Evolutionary conservation across 2,113 vertebrate species (phyloP).

Genomic region (Apodemus speciosus): DNA sequence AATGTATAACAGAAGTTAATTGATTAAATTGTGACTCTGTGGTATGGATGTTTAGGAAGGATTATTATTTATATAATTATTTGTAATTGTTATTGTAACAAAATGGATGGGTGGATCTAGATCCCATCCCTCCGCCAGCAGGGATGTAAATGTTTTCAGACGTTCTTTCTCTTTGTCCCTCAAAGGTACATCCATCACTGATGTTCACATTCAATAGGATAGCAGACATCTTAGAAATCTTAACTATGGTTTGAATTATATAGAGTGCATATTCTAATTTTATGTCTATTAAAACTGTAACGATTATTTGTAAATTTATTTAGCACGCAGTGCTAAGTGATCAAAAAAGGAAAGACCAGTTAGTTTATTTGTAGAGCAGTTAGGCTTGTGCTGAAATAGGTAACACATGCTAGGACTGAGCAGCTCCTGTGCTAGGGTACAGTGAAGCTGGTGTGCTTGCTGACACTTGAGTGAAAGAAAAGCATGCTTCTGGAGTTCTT

Average conservation of each 20-base stretch:
- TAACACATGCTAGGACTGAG: neutral
- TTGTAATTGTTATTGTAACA: slow-evolving; percentile 39
- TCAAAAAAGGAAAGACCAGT: slow-evolving; percentile 12
- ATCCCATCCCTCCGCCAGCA: neutral
- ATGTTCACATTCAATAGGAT: neutral
- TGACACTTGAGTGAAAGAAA: neutral
- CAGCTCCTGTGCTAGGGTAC: neutral
- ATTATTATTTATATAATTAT: neutral
- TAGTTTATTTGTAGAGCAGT: neutral
- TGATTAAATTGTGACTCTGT: slow-evolving; percentile 24
- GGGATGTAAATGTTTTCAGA: neutral
- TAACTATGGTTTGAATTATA: neutral
- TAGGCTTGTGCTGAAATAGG: neutral
- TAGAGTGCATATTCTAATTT: neutral
- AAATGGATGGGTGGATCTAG: neutral
- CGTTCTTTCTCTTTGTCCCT: neutral
- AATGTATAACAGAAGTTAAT: slow-evolving; percentile 7
- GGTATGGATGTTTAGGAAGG: slow-evolving; percentile 10
- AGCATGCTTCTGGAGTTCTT: neutral
- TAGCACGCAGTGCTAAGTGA: neutral
- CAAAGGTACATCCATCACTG: neutral
- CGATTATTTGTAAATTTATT: slow-evolving; percentile 32
- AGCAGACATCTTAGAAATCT: neutral
- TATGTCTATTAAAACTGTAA: neutral
- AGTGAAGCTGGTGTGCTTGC: slow-evolving; percentile 5